Evolutionary conservation across 2,888 invertebrate species (phyloP).

Genomic region (Nephrotoma appendiculata): DNA sequence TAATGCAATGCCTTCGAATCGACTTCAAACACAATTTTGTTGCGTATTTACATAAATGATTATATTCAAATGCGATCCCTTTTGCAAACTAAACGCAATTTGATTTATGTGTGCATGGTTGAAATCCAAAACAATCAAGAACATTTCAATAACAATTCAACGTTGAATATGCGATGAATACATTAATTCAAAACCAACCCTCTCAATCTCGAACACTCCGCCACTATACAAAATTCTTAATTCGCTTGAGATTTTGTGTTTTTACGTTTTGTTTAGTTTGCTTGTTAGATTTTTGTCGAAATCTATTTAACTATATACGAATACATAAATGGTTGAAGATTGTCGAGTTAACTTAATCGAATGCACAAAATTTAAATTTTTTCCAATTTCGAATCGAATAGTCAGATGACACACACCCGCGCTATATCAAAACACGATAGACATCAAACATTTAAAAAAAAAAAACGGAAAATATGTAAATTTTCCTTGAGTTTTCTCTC

Average conservation of each 20-base stretch:
- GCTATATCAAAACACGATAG: background rate
- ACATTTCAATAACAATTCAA: background rate
- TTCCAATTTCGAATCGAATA: background rate
- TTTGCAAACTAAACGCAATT: background rate
- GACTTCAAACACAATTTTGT: background rate
- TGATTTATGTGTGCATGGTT: background rate
- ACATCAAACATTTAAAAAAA: background rate
- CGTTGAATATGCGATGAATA: background rate
- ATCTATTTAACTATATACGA: background rate
- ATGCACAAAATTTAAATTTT: background rate
- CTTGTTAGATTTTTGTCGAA: background rate
- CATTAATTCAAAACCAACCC: background rate
- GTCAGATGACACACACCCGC: background rate
- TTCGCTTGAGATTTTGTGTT: background rate
- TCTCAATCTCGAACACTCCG: background rate
- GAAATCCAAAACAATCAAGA: background rate
- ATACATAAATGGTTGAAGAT: background rate
- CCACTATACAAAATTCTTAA: background rate
- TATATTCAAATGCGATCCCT: background rate
- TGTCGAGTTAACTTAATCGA: background rate
- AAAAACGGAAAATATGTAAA: background rate
- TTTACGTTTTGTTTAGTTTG: background rate
- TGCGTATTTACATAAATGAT: background rate
- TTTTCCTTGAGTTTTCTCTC: background rate
- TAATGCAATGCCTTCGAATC: no score